phyloP scores from a whole-genome alignment of 2,113 vertebrate species.

The Anas platyrhynchos region DNA sequence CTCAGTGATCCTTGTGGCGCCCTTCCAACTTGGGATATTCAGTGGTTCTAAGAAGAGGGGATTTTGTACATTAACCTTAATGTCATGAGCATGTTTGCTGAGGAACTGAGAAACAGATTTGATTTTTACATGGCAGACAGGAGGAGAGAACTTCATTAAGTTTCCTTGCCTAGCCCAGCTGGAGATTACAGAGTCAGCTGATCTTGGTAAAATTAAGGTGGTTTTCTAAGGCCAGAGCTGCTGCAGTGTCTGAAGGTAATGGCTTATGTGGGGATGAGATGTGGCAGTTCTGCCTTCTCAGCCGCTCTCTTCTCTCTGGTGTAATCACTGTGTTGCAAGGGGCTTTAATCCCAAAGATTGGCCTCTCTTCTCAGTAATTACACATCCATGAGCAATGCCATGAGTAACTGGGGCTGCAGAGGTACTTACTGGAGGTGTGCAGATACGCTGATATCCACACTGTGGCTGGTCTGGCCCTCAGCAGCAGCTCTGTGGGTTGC shows the following conservation, averaged over 20 bases:
- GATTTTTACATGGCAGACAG: neutral
- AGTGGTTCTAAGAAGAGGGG: neutral
- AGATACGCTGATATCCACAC: neutral
- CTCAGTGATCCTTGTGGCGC: too few relatives aligned
- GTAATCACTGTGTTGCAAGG: conserved; percentile 16
- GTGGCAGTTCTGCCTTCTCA: neutral
- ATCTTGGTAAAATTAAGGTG: neutral
- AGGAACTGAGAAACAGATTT: neutral
- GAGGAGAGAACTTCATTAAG: neutral
- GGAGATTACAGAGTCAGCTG: neutral
- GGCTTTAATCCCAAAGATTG: conserved; percentile 40
- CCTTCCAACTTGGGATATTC: too few relatives aligned
- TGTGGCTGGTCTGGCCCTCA: fast-evolving
- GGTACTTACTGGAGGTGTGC: neutral
- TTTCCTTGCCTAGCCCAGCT: neutral
- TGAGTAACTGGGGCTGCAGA: neutral
- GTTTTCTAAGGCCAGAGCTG: neutral
- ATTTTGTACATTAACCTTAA: neutral
- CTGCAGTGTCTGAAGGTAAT: neutral
- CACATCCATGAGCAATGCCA: fast-evolving
- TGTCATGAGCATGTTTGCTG: fast-evolving
- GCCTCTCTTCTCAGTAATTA: conserved; percentile 41
- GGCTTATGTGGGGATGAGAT: neutral
- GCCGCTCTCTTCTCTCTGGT: neutral
- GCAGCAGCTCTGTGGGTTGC: neutral